phyloP scores from a whole-genome alignment of 2,797 vertebrate genomes.

The Peromyscus eremicus region DNA sequence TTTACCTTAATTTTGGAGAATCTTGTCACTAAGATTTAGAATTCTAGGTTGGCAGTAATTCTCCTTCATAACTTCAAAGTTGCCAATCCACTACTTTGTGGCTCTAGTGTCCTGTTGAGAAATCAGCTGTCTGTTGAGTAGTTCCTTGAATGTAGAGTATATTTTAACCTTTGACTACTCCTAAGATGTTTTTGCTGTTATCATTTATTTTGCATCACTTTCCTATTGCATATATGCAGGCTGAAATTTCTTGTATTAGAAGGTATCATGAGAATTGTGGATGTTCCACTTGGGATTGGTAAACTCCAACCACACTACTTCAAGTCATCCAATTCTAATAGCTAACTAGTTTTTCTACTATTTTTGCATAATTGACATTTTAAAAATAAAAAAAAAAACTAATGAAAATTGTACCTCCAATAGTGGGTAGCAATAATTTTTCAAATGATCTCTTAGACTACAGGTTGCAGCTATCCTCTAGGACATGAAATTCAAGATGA shows the following conservation, averaged over 20 bases:
- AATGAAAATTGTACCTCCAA: neutral
- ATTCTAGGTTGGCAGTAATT: neutral
- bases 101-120: neutral
- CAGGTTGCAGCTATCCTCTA: neutral
- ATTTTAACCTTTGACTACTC: neutral
- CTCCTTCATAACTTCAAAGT: slow-evolving; percentile 21
- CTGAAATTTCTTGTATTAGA: neutral
- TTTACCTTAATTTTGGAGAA: neutral
- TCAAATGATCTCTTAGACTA: slow-evolving; percentile 8
- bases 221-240: neutral
- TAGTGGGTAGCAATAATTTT: neutral
- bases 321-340: neutral
- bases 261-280: neutral
- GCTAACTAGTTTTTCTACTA: slow-evolving; percentile 18
- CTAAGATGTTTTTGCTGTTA: neutral
- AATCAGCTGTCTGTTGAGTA: neutral
- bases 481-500: neutral
- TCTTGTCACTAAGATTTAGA: neutral
- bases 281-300: neutral
- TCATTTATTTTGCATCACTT: slow-evolving; percentile 28
- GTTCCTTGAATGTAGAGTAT: neutral
- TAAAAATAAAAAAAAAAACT: slow-evolving; percentile 30
- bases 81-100: neutral
- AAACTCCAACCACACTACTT: neutral
- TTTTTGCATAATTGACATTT: neutral